Evolutionary conservation across 2,888 invertebrate genomes (phyloP).

Genomic region (Leptinotarsa haldemani): DNA sequence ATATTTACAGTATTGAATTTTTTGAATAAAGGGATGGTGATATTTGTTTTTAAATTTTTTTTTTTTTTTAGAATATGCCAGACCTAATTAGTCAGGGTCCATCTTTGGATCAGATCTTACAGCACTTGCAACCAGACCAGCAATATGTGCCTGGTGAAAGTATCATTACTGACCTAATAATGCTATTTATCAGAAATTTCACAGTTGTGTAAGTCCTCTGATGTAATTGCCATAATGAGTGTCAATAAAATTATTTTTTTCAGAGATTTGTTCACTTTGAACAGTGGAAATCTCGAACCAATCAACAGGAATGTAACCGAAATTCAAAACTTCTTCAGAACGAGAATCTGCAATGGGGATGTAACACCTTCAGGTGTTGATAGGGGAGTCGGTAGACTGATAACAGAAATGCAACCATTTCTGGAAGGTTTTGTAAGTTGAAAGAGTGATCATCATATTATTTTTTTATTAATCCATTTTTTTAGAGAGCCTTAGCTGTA

Average conservation of each 20-base stretch:
- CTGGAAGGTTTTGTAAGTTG: constrained; percentile 66
- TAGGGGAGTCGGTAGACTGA: constrained; percentile 64
- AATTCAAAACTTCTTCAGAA: constrained; percentile 66
- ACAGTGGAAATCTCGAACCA: constrained; percentile 63
- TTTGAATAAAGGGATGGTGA: too few species aligned
- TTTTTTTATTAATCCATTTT: constrained; percentile 1
- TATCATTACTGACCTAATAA: constrained; percentile 64
- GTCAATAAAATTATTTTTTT: constrained; percentile 39
- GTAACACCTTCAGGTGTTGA: constrained; percentile 64
- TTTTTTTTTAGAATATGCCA: constrained; percentile 46
- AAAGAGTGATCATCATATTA: neutral
- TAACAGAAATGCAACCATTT: constrained; percentile 65
- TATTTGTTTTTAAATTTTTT: constrained; percentile 6
- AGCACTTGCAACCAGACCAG: constrained; percentile 61
- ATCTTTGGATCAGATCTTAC: constrained; percentile 65
- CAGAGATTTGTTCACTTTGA: constrained; percentile 61
- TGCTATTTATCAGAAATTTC: constrained; percentile 61
- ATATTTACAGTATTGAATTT: too few species aligned
- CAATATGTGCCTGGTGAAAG: constrained; percentile 64
- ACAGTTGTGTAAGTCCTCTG: constrained; percentile 61
- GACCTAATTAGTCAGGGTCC: constrained; percentile 53
- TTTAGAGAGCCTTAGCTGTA: constrained; percentile 56
- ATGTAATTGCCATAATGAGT: neutral
- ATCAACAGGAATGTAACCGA: constrained; percentile 65
- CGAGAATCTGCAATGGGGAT: constrained; percentile 64